Evolutionary conservation across 1,140 invertebrate genomes (phyloP).

Genomic region (Aphelinus certus): DNA sequence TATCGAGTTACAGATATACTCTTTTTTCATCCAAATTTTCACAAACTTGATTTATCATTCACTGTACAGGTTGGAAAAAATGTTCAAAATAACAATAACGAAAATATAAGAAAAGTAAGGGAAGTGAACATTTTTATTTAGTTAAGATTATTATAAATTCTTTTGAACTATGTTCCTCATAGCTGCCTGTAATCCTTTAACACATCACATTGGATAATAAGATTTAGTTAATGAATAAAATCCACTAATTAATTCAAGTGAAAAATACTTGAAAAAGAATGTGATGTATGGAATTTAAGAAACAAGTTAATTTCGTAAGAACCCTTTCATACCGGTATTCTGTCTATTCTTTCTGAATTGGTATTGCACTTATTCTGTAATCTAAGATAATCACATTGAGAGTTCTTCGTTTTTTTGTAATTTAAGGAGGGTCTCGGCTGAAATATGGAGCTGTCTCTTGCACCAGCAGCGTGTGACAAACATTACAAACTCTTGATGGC

Average conservation of each 20-base stretch:
- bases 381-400: conserved; percentile 27
- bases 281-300: neutral
- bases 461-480: conserved; percentile 96
- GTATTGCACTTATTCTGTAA: conserved; percentile 37
- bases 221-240: too few relatives aligned
- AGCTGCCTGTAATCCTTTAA: neutral
- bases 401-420: neutral
- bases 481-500: conserved; percentile 91
- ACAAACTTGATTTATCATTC: conserved; percentile 11
- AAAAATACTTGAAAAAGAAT: too few relatives aligned
- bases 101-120: conserved; percentile 27
- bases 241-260: too few relatives aligned
- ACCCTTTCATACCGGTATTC: too few relatives aligned
- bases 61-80: conserved; percentile 20
- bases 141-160: neutral
- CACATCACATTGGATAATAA: too few relatives aligned
- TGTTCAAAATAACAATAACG: conserved; percentile 15
- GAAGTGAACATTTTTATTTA: too few relatives aligned
- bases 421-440: conserved; percentile 85
- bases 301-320: neutral
- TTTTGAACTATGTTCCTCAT: neutral
- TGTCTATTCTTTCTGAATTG: too few relatives aligned
- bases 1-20: neutral
- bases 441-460: conserved; percentile 94
- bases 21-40: conserved; percentile 10